A percentile compares a stretch with the other conserved stretches of the same genome.
phyloP scores from a whole-genome alignment of 2,797 vertebrate species.

The Hozukius guyotensis region DNA sequence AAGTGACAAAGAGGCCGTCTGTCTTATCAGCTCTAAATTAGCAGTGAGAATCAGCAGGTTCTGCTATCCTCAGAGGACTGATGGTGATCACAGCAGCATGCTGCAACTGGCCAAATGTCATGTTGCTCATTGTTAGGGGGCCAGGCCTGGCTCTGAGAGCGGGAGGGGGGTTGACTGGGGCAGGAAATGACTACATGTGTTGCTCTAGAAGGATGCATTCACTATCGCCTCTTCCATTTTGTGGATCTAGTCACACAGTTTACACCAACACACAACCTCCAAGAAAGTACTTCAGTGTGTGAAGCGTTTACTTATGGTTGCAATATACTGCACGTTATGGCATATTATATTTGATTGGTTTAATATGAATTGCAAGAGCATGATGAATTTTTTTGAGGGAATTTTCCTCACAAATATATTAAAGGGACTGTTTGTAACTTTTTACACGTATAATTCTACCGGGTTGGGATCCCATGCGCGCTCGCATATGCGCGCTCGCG shows the following conservation, averaged over 20 bases:
- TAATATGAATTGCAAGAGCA: background rate
- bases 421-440: too few relatives aligned
- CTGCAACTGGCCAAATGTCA: slow-evolving; percentile 75
- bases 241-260: slow-evolving; percentile 5
- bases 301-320: background rate
- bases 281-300: background rate
- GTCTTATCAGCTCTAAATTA: slow-evolving; percentile 70
- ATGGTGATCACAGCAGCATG: slow-evolving; percentile 64
- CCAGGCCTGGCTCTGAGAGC: background rate
- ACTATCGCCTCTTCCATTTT: background rate
- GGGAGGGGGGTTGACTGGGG: background rate
- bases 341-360: background rate
- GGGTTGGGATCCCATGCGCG: too few relatives aligned
- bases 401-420: background rate
- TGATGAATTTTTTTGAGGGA: background rate
- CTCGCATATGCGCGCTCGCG: too few relatives aligned
- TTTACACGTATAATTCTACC: too few relatives aligned
- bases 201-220: background rate
- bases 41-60: slow-evolving; percentile 68
- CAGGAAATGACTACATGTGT: slow-evolving; percentile 15
- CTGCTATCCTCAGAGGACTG: slow-evolving; percentile 57
- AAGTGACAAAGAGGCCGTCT: slow-evolving; percentile 65
- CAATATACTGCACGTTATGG: background rate
- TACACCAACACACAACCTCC: background rate
- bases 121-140: slow-evolving; percentile 38